Evolutionary conservation across 2,113 vertebrate genomes (phyloP).

Genomic region (Pachyramphus minor): DNA sequence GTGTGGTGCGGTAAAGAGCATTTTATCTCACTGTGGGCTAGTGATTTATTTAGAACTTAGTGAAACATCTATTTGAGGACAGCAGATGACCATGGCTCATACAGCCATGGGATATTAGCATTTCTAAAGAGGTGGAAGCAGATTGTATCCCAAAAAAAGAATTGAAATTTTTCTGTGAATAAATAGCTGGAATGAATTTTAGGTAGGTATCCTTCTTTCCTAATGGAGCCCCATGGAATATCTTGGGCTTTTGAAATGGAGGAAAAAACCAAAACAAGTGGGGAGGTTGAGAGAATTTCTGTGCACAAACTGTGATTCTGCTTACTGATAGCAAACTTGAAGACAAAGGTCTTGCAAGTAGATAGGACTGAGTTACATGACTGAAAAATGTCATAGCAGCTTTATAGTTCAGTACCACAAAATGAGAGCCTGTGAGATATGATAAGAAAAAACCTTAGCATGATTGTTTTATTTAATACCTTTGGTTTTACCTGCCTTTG

Average conservation of each 20-base stretch:
- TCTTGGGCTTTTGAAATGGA: not conserved
- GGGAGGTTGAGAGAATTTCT: not conserved
- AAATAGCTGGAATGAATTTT: not conserved
- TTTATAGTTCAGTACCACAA: not conserved
- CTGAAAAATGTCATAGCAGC: not conserved
- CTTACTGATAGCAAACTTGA: not conserved
- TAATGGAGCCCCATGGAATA: not conserved
- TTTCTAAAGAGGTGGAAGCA: not conserved
- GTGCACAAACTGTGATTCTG: not conserved
- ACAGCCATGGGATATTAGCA: not conserved
- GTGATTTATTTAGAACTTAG: conserved; percentile 1
- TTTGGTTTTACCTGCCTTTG: not conserved
- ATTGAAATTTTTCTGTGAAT: not conserved
- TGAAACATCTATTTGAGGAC: not conserved
- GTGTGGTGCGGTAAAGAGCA: not conserved
- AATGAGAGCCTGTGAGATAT: not conserved
- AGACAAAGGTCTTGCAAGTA: not conserved
- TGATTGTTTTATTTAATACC: not conserved
- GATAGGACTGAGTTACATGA: fast-evolving
- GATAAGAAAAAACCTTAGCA: not conserved
- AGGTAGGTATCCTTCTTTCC: not conserved
- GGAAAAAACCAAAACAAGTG: not conserved
- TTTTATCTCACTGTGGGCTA: not conserved
- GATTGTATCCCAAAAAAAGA: not conserved
- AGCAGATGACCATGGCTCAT: not conserved